phyloP scores from a whole-genome alignment of 2,888 invertebrate genomes.

The Torymus aiolomorphi region DNA sequence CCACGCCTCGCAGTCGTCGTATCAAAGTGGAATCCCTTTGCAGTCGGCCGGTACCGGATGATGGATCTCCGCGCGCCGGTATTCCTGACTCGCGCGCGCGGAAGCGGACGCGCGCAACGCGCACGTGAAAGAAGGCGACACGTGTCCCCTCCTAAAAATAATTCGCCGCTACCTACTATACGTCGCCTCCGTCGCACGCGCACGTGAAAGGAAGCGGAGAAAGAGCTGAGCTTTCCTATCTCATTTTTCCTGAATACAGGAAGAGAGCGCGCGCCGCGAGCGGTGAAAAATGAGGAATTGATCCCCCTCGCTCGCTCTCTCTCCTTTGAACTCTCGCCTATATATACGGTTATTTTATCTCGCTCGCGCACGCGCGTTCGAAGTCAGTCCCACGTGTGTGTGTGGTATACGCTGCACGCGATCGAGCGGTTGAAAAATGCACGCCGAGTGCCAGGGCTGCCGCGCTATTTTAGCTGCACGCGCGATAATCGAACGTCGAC shows the following conservation, averaged over 20 bases:
- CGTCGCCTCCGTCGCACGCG: background rate
- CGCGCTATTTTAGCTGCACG: no score
- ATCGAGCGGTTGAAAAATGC: background rate
- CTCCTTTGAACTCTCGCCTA: slow-evolving; percentile 38
- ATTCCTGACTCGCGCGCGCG: slow-evolving; percentile 34
- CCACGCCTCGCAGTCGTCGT: background rate
- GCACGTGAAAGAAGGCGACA: slow-evolving; percentile 49
- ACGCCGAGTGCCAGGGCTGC: background rate
- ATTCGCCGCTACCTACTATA: slow-evolving; percentile 23
- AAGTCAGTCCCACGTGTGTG: slow-evolving; percentile 10
- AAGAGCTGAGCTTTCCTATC: slow-evolving; percentile 25
- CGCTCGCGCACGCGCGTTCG: background rate
- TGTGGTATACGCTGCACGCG: background rate
- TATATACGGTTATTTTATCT: slow-evolving; percentile 1
- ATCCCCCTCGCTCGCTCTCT: slow-evolving; percentile 10
- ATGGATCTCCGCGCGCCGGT: slow-evolving; percentile 46
- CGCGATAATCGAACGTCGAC: no score
- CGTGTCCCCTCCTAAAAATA: slow-evolving; percentile 56
- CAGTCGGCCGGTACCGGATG: slow-evolving; percentile 45
- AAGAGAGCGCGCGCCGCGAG: background rate
- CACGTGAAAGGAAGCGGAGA: slow-evolving; percentile 59
- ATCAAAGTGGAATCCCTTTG: slow-evolving; percentile 51
- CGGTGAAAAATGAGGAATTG: slow-evolving; percentile 48
- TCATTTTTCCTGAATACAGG: slow-evolving; percentile 37
- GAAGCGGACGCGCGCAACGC: slow-evolving; percentile 14